phyloP scores from a whole-genome alignment of 2,113 vertebrate species.

The Phyllostomus discolor region DNA sequence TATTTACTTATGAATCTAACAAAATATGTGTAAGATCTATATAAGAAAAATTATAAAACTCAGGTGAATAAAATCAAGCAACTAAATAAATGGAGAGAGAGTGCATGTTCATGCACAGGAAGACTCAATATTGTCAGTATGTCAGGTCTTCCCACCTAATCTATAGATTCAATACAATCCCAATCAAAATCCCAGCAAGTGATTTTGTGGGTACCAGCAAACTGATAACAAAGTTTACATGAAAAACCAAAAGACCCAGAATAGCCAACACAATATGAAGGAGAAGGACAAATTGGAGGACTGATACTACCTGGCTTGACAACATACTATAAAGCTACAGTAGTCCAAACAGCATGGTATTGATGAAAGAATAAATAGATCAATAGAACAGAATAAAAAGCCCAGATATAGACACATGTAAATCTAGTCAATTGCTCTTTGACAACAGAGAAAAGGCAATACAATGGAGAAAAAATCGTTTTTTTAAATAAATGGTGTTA shows the following conservation, averaged over 20 bases:
- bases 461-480: not conserved
- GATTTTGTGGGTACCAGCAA: not conserved
- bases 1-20: not conserved
- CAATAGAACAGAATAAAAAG: not conserved
- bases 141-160: not conserved
- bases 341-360: not conserved
- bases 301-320: not conserved
- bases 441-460: not conserved
- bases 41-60: not conserved
- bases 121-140: not conserved
- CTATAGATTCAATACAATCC: not conserved
- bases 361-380: not conserved
- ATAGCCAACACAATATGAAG: not conserved
- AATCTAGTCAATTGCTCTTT: not conserved
- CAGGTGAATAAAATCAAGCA: not conserved
- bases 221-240: not conserved
- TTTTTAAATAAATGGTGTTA: not conserved
- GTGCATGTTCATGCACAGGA: not conserved
- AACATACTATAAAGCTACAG: not conserved
- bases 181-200: not conserved
- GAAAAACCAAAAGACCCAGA: not conserved
- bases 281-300: not conserved
- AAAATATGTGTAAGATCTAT: not conserved
- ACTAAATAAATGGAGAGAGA: not conserved
- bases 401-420: not conserved